Evolutionary conservation across 2,113 vertebrate genomes (phyloP), one percentile per base, ranked within the genome.

Genomic region (Leptobrachium ailaonicum): DNA sequence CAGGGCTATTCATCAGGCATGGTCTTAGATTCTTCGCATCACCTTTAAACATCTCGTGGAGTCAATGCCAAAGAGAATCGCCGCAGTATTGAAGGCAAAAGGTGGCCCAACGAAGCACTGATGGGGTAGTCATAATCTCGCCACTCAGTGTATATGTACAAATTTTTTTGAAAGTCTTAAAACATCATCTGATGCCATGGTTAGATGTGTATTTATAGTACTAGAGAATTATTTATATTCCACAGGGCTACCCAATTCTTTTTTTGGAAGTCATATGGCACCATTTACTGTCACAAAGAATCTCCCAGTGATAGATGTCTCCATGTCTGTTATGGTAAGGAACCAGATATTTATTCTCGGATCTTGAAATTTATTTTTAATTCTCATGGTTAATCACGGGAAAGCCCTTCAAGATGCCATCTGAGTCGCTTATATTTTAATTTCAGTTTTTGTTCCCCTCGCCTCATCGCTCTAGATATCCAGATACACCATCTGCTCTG

Each of bases 341-440:
- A 72, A 54, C 53, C 20, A 54, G 70, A 72, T 72, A 72, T 72
- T 8, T 54, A 41, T 54, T 54, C 50, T 32, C 50, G 7, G 20
- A n/a, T 56, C 20, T 5, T n/a, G 45, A 50, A 40, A 47, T 71
- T 72, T 72, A 72, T 72, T 72, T 71, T 72, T 72, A 72, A 72
- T 54, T 45, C 50, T 41, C 70, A 9, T 47, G 4, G 6, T 72
- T 72, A 72, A 54, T 72, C 20, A 72, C n/a, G 70, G 45, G 68
- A 32, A 50, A 50, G 68, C 47, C 9, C 70, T 54, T 20, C n/a
- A 41, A 72, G 50, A 13, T n/a, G 8, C 11, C 47, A n/a, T 8
- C 11, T 56, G 50, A 71, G 44, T 71, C 68, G 50, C 20, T 72
- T 72, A 32, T 6, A 32, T 60, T 60, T 60, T 60, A 13, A 54